Evolutionary conservation across 2,888 invertebrate genomes (phyloP), one percentile per base, ranked within the genome.

Genomic region (Athalia cordata): DNA sequence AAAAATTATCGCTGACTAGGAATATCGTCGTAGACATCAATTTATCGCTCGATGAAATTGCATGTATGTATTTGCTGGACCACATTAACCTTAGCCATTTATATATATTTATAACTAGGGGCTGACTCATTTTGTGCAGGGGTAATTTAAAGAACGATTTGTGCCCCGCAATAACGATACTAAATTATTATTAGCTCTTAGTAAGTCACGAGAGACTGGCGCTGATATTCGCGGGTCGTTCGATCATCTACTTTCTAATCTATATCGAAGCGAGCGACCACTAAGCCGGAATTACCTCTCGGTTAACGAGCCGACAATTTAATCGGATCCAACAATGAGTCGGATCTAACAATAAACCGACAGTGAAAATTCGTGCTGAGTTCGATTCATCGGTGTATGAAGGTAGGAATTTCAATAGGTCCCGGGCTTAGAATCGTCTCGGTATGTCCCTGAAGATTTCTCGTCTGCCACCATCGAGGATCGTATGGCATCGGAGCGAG

Each of bases 401-500:
- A 0, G 1, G 29, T 29, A 59, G 59, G 59, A 72, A 59, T 72
- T 55, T 59, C 47, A 13, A 72, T 52, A 43, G 43, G 68, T 52
- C 68, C 47, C n/a, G 66, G 66, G 47, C 66, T n/a, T 49, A 66
- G 66, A 15, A 66, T 15, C n/a, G 68, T 52, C 68, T 52, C 68
- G n/a, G 68, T 47, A 59, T 72, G 59, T 72, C 72, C 72, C 72
- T 47, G 72, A 59, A 72, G 59, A n/a, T 47, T 15, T 52, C 57
- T 72, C 57, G 57, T 72, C 70, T n/a, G 29, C 29, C 29, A 59
- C 57, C 52, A 59, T 15, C 57, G 45, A 47, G 70, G 76, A 77
- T 77, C 78, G 80, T 77, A 79, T 77, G 66, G 52, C 61, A 74
- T 67, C 76, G 61, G 70, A 79, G 79, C 57, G 13, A 59, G 72